A percentile compares a stretch with the other conserved stretches of the same genome.
Evolutionary conservation across 2,113 vertebrate genomes (phyloP).

Genomic region (Campylomormyrus tamandua): DNA sequence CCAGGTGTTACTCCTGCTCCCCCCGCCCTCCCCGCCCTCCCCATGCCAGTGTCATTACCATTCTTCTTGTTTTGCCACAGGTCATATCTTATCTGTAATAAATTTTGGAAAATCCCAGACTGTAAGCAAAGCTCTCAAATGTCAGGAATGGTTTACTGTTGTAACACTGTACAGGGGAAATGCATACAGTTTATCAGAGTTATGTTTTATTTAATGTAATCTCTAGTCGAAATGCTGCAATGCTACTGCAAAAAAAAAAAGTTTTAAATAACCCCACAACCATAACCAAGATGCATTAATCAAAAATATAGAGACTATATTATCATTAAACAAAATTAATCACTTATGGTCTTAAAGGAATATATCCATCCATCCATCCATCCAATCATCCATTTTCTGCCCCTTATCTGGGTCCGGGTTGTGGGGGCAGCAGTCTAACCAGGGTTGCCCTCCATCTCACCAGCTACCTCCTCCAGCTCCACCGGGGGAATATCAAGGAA

Average conservation of each 20-base stretch:
- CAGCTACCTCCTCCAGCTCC: background rate
- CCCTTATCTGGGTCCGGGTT: background rate
- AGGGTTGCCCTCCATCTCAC: background rate
- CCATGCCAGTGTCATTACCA: background rate
- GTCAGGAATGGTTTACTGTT: background rate
- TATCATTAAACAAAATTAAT: background rate
- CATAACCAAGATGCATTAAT: background rate
- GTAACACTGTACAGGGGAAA: background rate
- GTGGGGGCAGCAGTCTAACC: background rate
- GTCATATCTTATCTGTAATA: background rate
- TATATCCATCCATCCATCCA: background rate
- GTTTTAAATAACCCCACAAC: background rate
- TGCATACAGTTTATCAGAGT: background rate
- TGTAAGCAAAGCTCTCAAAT: background rate
- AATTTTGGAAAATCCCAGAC: conserved; percentile 6
- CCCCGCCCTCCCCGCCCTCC: background rate
- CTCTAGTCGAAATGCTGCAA: background rate
- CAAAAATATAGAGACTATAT: background rate
- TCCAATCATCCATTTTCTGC: background rate
- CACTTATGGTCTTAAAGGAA: background rate
- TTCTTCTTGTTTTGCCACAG: background rate
- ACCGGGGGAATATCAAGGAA: background rate
- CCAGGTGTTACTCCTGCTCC: background rate
- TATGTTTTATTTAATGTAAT: background rate
- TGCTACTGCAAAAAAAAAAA: background rate